Percentiles rank a stretch among this genome's conserved stretches.
These are phyloP conservation scores for Etheostoma cragini DNA, from an alignment of 2,113 vertebrate species.

Conservation along the genomic window DNA sequence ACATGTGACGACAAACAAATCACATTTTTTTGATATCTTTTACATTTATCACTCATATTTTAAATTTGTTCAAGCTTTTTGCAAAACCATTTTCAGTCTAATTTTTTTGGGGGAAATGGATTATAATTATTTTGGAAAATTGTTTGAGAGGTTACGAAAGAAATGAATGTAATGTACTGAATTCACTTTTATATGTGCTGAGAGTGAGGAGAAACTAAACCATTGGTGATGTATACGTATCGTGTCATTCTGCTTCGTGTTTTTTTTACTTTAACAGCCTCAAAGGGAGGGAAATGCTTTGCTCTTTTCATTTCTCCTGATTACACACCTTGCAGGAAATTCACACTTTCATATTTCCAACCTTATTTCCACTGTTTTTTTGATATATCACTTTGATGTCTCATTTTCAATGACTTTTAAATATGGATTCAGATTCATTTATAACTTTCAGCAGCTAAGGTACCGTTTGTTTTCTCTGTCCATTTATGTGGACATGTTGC, in stretches of 20 bases:
- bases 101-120: background rate
- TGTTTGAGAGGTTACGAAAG: background rate
- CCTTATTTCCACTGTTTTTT: slow-evolving; percentile 3
- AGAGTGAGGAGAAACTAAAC: background rate
- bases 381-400: slow-evolving; percentile 10
- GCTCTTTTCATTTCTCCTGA: background rate
- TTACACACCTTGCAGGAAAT: slow-evolving; percentile 22
- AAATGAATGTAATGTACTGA: background rate
- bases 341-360: slow-evolving; percentile 8
- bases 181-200: background rate
- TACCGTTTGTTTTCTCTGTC: background rate
- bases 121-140: background rate
- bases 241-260: background rate
- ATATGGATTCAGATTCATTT: background rate
- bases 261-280: background rate
- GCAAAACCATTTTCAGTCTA: background rate
- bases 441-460: slow-evolving; percentile 7
- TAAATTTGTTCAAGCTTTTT: background rate
- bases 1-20: background rate
- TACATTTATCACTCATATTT: background rate
- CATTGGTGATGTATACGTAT: background rate
- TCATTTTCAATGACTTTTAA: slow-evolving; percentile 5
- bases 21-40: background rate
- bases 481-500: background rate
- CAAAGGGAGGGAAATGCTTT: slow-evolving; percentile 1